Conservation (phyloP, 1,140 invertebrate genomes). For the Grapholita molesta region DNA sequence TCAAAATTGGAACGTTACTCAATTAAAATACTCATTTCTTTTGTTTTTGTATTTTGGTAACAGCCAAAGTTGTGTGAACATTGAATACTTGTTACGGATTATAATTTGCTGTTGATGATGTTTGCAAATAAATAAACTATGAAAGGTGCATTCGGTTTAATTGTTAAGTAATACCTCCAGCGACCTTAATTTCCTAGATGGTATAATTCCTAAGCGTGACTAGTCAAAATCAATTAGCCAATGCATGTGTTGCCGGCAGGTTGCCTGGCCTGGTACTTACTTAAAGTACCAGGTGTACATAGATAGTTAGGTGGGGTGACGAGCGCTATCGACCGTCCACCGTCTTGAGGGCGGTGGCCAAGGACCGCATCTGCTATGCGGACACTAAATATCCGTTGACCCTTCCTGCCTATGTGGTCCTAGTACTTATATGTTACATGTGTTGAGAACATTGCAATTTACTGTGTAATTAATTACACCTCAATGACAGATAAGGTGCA, state of each 20-base stretch:
- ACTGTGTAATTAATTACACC: conserved; percentile 66
- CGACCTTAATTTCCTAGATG: conserved; percentile 3
- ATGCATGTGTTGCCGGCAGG: background rate
- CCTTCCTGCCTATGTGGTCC: conserved; percentile 58
- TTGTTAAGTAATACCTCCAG: too few relatives aligned
- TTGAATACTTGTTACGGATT: too few relatives aligned
- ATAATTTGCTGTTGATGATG: too few relatives aligned
- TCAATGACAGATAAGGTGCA: conserved; percentile 70
- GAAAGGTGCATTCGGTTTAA: too few relatives aligned
- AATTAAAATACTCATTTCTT: background rate
- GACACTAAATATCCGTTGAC: conserved; percentile 72
- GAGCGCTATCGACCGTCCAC: conserved; percentile 56
- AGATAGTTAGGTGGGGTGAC: conserved; percentile 66
- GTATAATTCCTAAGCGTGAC: background rate
- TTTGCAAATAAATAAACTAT: too few relatives aligned
- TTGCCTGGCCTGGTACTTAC: conserved; percentile 25
- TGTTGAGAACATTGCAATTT: conserved; percentile 52
- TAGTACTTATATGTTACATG: conserved; percentile 39
- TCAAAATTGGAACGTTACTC: background rate
- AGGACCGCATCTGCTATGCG: conserved; percentile 73
- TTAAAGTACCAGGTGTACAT: conserved; percentile 65
- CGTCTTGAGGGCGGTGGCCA: conserved; percentile 70
- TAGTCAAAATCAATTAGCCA: conserved; percentile 19
- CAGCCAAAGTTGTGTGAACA: too few relatives aligned
- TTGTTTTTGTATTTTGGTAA: background rate